These are phyloP conservation scores for Carterocephalus palaemon DNA, from an alignment of 2,888 invertebrate species.

Conservation along the genomic window DNA sequence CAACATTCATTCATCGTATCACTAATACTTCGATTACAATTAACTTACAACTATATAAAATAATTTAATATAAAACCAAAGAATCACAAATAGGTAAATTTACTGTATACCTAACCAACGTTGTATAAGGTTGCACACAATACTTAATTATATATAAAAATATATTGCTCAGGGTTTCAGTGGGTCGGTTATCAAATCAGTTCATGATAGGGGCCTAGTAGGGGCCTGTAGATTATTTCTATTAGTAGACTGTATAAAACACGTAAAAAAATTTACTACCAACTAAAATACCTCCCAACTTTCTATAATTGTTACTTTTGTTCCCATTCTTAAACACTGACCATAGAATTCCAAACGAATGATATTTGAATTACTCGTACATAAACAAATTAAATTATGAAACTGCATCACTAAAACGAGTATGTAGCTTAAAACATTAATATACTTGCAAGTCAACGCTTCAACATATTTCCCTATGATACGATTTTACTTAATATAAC, in stretches of 20 bases:
- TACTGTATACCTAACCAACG: constrained; percentile 64
- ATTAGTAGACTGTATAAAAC: constrained; percentile 40
- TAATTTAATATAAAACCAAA: constrained; percentile 62
- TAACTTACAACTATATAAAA: constrained; percentile 50
- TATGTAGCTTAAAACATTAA: constrained; percentile 30
- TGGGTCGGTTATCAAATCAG: constrained; percentile 74
- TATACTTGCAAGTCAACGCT: constrained; percentile 29
- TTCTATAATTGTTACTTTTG: constrained; percentile 36
- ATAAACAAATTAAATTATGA: constrained; percentile 19
- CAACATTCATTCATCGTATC: constrained; percentile 57
- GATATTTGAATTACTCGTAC: neutral
- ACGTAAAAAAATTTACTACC: constrained; percentile 31
- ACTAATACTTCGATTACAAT: constrained; percentile 37
- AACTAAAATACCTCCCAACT: constrained; percentile 30
- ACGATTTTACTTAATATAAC: constrained; percentile 42
- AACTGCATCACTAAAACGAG: constrained; percentile 25
- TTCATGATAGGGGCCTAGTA: constrained; percentile 56
- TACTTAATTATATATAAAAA: constrained; percentile 75
- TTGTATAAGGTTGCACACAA: constrained; percentile 67
- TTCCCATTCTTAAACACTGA: constrained; percentile 44
- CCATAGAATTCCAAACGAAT: constrained; percentile 30
- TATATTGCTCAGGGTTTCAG: constrained; percentile 76
- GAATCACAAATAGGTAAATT: constrained; percentile 66
- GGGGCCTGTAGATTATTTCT: constrained; percentile 44
- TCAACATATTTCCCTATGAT: constrained; percentile 27